Conservation (phyloP, 1,140 invertebrate genomes). For the Drosophila biarmipes region DNA sequence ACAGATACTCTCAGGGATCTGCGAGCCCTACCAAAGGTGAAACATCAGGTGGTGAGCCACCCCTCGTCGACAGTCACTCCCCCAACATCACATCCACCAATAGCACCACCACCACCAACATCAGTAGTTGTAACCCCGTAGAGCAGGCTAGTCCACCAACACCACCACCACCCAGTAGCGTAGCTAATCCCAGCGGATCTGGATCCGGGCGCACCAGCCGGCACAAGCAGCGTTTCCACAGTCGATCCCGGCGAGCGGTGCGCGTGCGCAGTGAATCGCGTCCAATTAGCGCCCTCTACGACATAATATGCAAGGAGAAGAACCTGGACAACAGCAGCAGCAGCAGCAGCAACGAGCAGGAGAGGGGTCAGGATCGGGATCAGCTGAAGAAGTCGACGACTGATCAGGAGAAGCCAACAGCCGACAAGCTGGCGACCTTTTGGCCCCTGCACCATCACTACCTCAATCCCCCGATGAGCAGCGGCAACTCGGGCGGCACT, state of each 20-base stretch:
- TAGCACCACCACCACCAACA: constrained; percentile 33
- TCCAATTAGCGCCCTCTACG: constrained; percentile 80
- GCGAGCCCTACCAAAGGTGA: constrained; percentile 80
- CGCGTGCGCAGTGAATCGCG: constrained; percentile 82
- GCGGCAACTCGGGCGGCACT: constrained; percentile 38
- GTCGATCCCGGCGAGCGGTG: constrained; percentile 70
- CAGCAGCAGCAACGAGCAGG: constrained; percentile 47
- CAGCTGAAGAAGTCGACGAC: background rate
- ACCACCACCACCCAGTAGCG: background rate
- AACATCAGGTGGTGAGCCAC: background rate
- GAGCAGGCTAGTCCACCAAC: constrained; percentile 53
- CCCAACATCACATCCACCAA: constrained; percentile 35
- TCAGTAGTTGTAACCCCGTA: constrained; percentile 48
- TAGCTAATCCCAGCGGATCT: constrained; percentile 10
- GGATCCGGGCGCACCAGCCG: constrained; percentile 63
- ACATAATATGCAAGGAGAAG: constrained; percentile 85
- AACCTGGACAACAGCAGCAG: constrained; percentile 66
- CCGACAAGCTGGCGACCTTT: constrained; percentile 76
- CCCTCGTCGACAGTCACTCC: constrained; percentile 18
- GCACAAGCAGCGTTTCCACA: constrained; percentile 71
- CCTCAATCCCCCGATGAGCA: constrained; percentile 64
- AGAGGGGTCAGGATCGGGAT: constrained; percentile 13
- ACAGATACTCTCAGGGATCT: constrained; percentile 72
- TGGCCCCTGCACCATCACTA: constrained; percentile 68
- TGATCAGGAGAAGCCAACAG: constrained; percentile 22